Percentiles rank a stretch among this genome's conserved stretches.
Evolutionary conservation across 2,113 vertebrate species (phyloP).

Genomic region (Larimichthys polyactis): DNA sequence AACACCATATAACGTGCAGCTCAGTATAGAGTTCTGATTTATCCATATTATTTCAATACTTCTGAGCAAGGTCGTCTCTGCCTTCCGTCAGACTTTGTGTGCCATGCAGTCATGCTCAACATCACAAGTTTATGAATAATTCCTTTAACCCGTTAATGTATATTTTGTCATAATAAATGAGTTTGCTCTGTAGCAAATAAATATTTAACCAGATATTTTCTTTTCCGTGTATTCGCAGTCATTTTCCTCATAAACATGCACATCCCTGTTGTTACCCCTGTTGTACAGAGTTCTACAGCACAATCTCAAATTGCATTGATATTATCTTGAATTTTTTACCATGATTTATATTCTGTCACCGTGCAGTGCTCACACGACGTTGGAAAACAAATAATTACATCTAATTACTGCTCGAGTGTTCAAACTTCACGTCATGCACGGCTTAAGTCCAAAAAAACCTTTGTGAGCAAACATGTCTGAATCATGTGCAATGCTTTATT

Average conservation of each 20-base stretch:
- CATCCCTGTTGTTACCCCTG: no score
- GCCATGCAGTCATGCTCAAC: conserved; percentile 16
- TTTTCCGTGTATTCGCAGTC: not conserved
- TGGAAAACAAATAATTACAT: not conserved
- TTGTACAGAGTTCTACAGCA: no score
- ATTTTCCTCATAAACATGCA: not conserved
- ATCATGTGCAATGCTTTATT: conserved; percentile 25
- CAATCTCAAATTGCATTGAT: not conserved
- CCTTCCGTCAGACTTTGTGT: conserved; percentile 16
- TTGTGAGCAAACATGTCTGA: not conserved
- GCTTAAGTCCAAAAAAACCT: not conserved
- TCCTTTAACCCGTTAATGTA: conserved; percentile 21
- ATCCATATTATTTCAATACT: not conserved
- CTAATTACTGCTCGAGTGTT: no score
- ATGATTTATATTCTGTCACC: no score
- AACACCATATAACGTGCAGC: not conserved
- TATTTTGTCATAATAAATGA: conserved; percentile 51
- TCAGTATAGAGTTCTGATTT: conserved; percentile 5
- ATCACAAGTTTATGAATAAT: not conserved
- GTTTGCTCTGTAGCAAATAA: conserved; percentile 44
- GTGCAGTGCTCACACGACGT: no score
- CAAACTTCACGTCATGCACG: not conserved
- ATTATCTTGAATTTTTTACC: not conserved
- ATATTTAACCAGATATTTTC: conserved; percentile 10
- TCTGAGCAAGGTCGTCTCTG: not conserved